Conservation (phyloP, 2,113 vertebrate species). For the Aramus guarauna region DNA sequence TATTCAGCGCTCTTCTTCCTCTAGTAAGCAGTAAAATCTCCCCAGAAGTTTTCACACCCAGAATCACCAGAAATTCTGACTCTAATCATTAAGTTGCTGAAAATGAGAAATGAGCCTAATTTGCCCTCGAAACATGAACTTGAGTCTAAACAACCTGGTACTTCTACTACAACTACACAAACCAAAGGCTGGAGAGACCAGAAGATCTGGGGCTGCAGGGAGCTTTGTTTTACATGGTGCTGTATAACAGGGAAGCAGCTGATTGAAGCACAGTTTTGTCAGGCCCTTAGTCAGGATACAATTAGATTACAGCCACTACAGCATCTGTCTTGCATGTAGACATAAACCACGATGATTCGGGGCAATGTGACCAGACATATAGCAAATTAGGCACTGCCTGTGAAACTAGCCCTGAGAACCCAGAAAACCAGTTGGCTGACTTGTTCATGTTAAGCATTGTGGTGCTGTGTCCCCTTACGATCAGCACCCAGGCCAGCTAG, state of each 20-base stretch:
- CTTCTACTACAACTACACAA: not conserved
- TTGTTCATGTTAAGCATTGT: not conserved
- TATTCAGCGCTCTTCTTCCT: not conserved
- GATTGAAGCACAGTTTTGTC: not conserved
- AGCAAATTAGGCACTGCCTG: not conserved
- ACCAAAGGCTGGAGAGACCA: not conserved
- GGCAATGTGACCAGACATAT: not conserved
- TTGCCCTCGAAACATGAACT: not conserved
- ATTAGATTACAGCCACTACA: not conserved
- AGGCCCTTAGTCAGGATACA: not conserved
- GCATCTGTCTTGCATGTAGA: not conserved
- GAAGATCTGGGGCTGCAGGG: not conserved
- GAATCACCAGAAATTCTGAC: not conserved
- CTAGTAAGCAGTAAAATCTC: not conserved
- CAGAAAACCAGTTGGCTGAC: not conserved
- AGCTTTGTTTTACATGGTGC: not conserved
- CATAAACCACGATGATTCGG: not conserved
- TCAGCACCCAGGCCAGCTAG: not conserved
- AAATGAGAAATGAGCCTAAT: not conserved
- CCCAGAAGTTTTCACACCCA: not conserved
- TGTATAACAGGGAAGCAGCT: not conserved
- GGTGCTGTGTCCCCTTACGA: fast-evolving
- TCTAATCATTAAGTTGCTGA: not conserved
- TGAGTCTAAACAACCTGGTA: not conserved
- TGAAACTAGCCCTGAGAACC: not conserved